These are phyloP conservation scores for Gymnocheta viridis DNA, from an alignment of 2,888 invertebrate species.

Conservation along the genomic window DNA sequence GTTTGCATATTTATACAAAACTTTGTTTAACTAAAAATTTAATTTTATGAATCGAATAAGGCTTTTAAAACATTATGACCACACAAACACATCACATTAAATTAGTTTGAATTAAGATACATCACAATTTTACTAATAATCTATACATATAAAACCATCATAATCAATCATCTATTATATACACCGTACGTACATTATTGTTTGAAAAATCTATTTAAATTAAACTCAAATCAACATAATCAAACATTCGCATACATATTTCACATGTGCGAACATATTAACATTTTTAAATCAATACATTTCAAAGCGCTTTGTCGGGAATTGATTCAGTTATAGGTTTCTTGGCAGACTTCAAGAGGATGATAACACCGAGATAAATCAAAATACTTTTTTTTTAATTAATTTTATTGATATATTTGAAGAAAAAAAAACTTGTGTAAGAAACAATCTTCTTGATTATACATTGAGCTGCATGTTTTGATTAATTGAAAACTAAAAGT, in stretches of 20 bases:
- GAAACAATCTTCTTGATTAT: too few species aligned
- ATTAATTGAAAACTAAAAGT: too few species aligned
- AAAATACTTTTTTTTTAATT: too few species aligned
- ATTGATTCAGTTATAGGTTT: background rate
- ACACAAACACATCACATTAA: constrained; percentile 54
- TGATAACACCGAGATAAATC: too few species aligned
- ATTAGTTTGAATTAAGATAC: constrained; percentile 21
- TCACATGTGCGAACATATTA: background rate
- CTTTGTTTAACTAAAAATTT: background rate
- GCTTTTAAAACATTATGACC: constrained; percentile 17
- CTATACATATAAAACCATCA: constrained; percentile 40
- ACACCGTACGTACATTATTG: background rate
- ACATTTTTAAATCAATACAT: background rate
- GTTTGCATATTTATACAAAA: too few species aligned
- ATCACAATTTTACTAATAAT: constrained; percentile 51
- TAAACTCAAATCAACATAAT: constrained; percentile 22
- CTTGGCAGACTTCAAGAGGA: too few species aligned
- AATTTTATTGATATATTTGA: too few species aligned
- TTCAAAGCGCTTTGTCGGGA: background rate
- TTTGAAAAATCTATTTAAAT: constrained; percentile 22
- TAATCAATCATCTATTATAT: constrained; percentile 51
- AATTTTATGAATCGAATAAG: background rate
- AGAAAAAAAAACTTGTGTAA: too few species aligned
- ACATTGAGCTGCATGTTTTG: too few species aligned
- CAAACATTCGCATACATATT: constrained; percentile 21